Conservation (phyloP, 1,140 invertebrate species). For the Lepidurus packardi region DNA sequence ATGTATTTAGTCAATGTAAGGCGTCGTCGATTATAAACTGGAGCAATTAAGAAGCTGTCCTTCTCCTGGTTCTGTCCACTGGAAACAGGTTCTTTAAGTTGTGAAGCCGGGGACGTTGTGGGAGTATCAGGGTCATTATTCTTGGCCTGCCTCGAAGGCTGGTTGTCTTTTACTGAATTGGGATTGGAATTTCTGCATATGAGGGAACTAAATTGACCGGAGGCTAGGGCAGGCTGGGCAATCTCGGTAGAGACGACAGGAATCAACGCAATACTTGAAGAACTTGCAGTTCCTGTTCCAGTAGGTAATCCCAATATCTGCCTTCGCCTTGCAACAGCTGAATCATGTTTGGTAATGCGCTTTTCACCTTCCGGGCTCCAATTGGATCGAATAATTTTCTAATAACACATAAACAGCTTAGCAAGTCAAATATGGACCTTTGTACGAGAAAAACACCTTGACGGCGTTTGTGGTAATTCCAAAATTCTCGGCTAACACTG, state of each 20-base stretch:
- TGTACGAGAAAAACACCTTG: constrained; percentile 30
- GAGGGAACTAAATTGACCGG: background rate
- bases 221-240: background rate
- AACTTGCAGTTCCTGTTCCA: constrained; percentile 10
- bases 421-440: background rate
- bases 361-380: background rate
- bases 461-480: constrained; percentile 60
- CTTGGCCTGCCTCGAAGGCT: background rate
- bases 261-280: background rate
- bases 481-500: constrained; percentile 69
- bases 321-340: constrained; percentile 4
- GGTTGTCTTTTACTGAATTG: background rate
- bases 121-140: background rate
- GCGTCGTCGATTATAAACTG: background rate
- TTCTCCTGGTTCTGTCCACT: background rate
- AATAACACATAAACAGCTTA: background rate
- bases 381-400: constrained; percentile 23
- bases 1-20: background rate
- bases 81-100: background rate
- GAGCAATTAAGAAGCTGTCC: background rate
- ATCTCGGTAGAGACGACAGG: background rate
- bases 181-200: background rate
- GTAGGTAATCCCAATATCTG: constrained; percentile 21
- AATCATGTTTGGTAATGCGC: constrained; percentile 23
- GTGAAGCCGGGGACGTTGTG: background rate